These are phyloP conservation scores for Ernsta delagoae DNA, from an alignment of 2,888 invertebrate species.

Conservation along the genomic window DNA sequence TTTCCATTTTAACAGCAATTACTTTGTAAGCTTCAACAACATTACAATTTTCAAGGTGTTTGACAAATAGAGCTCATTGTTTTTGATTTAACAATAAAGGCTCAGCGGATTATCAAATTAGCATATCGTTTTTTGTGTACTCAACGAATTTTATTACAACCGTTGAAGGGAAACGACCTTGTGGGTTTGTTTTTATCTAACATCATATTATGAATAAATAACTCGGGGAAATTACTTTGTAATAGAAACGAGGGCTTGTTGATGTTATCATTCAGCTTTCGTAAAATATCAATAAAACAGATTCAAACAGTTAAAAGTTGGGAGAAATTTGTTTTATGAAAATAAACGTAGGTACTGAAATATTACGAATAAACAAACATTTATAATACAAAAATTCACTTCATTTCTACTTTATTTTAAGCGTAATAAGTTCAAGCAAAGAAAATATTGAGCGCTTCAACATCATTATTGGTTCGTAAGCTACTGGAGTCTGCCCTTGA, in stretches of 20 bases:
- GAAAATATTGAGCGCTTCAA: neutral
- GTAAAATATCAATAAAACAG: neutral
- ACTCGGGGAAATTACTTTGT: constrained; percentile 8
- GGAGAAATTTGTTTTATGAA: neutral
- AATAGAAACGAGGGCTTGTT: constrained; percentile 9
- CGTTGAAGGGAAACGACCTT: constrained; percentile 25
- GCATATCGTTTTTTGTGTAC: constrained; percentile 40
- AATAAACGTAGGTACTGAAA: neutral
- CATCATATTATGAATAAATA: constrained; percentile 16
- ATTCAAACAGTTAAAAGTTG: neutral
- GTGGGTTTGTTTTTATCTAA: constrained; percentile 22
- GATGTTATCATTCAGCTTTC: neutral
- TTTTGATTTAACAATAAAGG: constrained; percentile 37
- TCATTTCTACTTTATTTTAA: too few species aligned
- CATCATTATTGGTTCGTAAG: neutral
- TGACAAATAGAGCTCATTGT: constrained; percentile 37
- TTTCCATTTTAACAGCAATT: neutral
- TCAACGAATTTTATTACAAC: constrained; percentile 37
- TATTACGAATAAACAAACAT: neutral
- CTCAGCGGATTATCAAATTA: constrained; percentile 41
- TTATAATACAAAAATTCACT: neutral
- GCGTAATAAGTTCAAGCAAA: neutral
- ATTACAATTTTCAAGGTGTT: constrained; percentile 32
- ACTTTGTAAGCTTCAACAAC: constrained; percentile 13
- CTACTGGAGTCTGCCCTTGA: neutral